phyloP scores from a whole-genome alignment of 2,113 vertebrate genomes.

The Chrysochloris asiatica region DNA sequence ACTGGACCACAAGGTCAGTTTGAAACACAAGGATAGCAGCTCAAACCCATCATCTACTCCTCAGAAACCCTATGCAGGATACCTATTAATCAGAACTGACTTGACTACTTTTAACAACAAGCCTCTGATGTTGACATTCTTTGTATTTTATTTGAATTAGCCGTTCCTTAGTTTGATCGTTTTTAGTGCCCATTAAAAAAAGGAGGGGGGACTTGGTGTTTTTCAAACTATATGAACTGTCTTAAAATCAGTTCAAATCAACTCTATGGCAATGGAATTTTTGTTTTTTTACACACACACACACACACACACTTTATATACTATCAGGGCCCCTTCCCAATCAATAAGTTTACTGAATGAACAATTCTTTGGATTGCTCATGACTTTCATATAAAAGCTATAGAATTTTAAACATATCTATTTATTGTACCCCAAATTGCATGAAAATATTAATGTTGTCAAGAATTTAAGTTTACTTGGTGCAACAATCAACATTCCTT shows the following conservation, averaged over 20 bases:
- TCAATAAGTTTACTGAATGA: slow-evolving; percentile 19
- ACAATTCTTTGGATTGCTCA: neutral
- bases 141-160: neutral
- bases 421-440: neutral
- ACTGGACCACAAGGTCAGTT: no score
- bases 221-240: neutral
- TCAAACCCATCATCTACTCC: no score
- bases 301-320: no score
- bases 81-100: no score
- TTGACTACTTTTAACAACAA: no score
- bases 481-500: neutral
- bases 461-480: neutral
- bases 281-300: no score
- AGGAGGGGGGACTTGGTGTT: slow-evolving; percentile 21
- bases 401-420: neutral
- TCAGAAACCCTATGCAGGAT: no score
- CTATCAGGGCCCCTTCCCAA: neutral
- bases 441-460: neutral
- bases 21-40: no score
- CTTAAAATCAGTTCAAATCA: no score
- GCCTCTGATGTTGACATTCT: slow-evolving; percentile 35
- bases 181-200: slow-evolving; percentile 5
- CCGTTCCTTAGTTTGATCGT: neutral
- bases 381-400: neutral
- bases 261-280: no score